Conservation (phyloP, 2,888 invertebrate species). For the Toxonevra muliebris region DNA sequence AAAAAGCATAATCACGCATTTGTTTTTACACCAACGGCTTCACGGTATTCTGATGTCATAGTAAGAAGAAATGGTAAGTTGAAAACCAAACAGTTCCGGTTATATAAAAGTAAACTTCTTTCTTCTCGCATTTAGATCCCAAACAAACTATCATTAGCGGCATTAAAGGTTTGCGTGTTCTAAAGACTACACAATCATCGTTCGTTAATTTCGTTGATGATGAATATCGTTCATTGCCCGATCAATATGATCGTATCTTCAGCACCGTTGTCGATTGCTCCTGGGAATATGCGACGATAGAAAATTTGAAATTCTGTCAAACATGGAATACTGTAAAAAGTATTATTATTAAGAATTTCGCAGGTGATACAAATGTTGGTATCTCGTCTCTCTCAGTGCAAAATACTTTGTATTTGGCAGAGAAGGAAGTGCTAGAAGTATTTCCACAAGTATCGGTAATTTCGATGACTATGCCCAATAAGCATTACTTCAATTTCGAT, state of each 20-base stretch:
- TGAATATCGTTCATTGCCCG: slow-evolving; percentile 79
- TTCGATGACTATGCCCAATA: slow-evolving; percentile 83
- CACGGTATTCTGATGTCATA: slow-evolving; percentile 75
- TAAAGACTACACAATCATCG: slow-evolving; percentile 83
- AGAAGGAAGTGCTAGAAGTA: slow-evolving; percentile 74
- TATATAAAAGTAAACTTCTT: not conserved
- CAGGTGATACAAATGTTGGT: slow-evolving; percentile 77
- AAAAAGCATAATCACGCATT: slow-evolving; percentile 80
- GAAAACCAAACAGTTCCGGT: no score
- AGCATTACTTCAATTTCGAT: slow-evolving; percentile 81
- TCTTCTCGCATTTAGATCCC: slow-evolving; percentile 60
- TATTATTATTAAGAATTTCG: slow-evolving; percentile 78
- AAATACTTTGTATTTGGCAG: slow-evolving; percentile 78
- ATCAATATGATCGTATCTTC: slow-evolving; percentile 76
- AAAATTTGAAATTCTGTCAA: slow-evolving; percentile 74
- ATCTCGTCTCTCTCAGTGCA: slow-evolving; percentile 82
- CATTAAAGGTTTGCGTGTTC: slow-evolving; percentile 74
- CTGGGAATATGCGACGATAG: slow-evolving; percentile 76
- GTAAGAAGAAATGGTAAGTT: slow-evolving; percentile 73
- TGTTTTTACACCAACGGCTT: slow-evolving; percentile 74
- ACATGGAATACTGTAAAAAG: slow-evolving; percentile 77
- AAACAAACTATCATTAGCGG: slow-evolving; percentile 73
- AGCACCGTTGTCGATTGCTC: slow-evolving; percentile 79
- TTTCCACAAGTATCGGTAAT: slow-evolving; percentile 76
- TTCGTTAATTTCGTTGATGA: slow-evolving; percentile 83